phyloP scores from a whole-genome alignment of 2,797 vertebrate genomes.

The Takifugu rubripes region DNA sequence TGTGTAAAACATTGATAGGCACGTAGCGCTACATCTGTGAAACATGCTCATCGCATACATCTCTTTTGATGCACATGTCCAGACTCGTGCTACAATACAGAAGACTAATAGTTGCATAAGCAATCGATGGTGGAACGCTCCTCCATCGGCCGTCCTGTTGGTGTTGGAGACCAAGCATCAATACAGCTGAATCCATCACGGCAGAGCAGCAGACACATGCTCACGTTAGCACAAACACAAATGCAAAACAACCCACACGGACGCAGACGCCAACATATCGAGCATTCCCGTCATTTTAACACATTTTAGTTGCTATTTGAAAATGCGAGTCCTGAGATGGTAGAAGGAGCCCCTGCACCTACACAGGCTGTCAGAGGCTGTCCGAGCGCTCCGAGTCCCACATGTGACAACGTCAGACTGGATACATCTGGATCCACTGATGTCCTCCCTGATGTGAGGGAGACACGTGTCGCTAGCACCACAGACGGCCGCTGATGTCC shows the following conservation, averaged over 20 bases:
- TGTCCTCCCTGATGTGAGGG: constrained; percentile 54
- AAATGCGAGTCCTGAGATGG: constrained; percentile 1
- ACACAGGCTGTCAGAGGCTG: constrained; percentile 20
- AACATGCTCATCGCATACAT: constrained; percentile 3
- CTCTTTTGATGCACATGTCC: constrained; percentile 28
- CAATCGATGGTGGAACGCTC: constrained; percentile 48
- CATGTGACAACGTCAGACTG: constrained; percentile 60
- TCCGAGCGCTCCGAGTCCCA: constrained; percentile 17
- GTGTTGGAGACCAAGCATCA: constrained; percentile 38
- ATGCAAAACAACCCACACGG: background rate
- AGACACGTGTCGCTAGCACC: constrained; percentile 46
- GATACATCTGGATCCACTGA: constrained; percentile 54
- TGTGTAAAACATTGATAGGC: background rate
- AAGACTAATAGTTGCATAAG: constrained; percentile 49
- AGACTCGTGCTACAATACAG: constrained; percentile 21
- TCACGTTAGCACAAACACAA: constrained; percentile 11
- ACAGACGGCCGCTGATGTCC: constrained; percentile 20
- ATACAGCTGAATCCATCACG: constrained; percentile 45
- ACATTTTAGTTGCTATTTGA: background rate
- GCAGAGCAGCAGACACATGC: constrained; percentile 15
- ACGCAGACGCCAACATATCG: background rate
- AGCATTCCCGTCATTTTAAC: background rate
- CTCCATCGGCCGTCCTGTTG: constrained; percentile 43
- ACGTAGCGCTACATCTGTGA: constrained; percentile 2
- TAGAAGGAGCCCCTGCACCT: constrained; percentile 19